phyloP scores from a whole-genome alignment of 2,888 invertebrate genomes.

The Ganaspis brasiliensis region DNA sequence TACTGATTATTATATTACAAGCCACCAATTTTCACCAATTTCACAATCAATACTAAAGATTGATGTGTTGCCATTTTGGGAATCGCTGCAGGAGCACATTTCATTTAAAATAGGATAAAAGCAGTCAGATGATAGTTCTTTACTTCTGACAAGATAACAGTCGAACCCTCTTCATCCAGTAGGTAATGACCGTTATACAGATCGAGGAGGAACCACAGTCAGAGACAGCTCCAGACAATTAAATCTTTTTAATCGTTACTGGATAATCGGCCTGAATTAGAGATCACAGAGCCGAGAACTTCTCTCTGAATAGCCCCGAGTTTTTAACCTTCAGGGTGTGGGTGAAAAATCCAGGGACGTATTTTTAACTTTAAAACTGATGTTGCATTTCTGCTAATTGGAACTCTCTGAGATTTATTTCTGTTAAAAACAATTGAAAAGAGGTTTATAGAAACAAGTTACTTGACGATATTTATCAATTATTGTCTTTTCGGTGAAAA shows the following conservation, averaged over 20 bases:
- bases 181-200: conserved; percentile 64
- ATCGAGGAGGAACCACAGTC: conserved; percentile 57
- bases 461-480: no score
- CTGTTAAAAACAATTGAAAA: no score
- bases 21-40: neutral
- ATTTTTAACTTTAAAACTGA: no score
- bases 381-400: no score
- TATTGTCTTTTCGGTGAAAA: no score
- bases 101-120: conserved; percentile 34
- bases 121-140: conserved; percentile 29
- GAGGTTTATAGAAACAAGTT: no score
- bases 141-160: conserved; percentile 59
- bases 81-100: conserved; percentile 35
- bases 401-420: no score
- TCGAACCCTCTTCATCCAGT: conserved; percentile 64
- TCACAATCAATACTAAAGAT: conserved; percentile 9
- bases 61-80: conserved; percentile 6
- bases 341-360: neutral
- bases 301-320: conserved; percentile 62
- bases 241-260: conserved; percentile 77
- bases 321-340: conserved; percentile 39
- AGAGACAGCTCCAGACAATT: conserved; percentile 70
- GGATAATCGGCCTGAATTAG: conserved; percentile 77
- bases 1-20: no score
- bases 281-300: conserved; percentile 53